These are phyloP conservation scores for Labia minor DNA, from an alignment of 2,888 invertebrate species.

Conservation along the genomic window DNA sequence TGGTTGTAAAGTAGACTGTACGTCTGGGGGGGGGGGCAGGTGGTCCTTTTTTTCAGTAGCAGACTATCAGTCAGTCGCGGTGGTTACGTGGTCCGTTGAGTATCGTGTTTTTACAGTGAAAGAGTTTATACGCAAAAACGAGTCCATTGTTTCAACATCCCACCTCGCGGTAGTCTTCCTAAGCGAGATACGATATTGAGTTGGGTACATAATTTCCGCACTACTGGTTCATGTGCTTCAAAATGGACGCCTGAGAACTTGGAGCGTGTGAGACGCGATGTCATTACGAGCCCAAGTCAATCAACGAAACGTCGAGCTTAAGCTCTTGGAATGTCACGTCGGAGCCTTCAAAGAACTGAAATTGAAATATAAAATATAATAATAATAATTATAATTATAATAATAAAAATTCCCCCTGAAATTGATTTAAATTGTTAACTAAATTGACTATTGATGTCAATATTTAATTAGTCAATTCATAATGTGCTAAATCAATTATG, in stretches of 20 bases:
- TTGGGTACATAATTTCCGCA: conserved; percentile 13
- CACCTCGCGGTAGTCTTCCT: neutral
- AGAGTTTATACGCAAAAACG: conserved; percentile 21
- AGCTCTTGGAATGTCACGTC: conserved; percentile 16
- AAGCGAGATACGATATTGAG: conserved; percentile 15
- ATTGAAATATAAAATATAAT: no score
- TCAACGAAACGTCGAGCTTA: neutral
- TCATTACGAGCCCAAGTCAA: neutral
- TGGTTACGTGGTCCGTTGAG: conserved; percentile 24
- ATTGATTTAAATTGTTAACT: no score
- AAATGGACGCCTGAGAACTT: conserved; percentile 15
- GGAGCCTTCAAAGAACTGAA: conserved; percentile 13
- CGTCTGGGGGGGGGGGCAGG: neutral
- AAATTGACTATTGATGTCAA: no score
- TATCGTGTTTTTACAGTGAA: conserved; percentile 25
- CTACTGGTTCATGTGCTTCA: conserved; percentile 14
- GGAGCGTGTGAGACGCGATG: conserved; percentile 14
- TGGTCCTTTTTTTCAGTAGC: neutral
- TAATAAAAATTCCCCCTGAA: no score
- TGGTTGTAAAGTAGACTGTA: neutral
- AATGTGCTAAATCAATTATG: no score
- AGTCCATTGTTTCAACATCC: conserved; percentile 20
- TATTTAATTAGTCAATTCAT: no score
- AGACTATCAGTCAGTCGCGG: conserved; percentile 14
- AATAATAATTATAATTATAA: no score